Evolutionary conservation across 1,140 invertebrate species (phyloP).

Genomic region (Oscheius sp.): DNA sequence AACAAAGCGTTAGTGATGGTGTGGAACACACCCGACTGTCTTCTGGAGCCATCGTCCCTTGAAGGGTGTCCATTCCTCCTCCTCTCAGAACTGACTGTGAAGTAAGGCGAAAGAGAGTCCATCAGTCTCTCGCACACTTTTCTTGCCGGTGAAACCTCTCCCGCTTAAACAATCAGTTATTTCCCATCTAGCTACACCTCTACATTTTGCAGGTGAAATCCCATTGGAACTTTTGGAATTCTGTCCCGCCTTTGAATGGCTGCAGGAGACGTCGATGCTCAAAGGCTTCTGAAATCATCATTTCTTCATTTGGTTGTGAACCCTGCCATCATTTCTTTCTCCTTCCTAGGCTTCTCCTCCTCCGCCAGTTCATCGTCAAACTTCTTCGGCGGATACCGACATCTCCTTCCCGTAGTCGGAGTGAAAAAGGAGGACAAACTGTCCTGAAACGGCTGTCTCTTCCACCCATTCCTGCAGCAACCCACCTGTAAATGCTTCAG

Average conservation of each 20-base stretch:
- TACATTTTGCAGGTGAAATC: not conserved
- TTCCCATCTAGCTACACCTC: too few species aligned
- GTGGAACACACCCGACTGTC: too few species aligned
- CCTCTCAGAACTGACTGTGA: constrained; percentile 10
- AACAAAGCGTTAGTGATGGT: too few species aligned
- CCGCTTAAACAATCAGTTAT: too few species aligned
- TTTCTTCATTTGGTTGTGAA: not conserved
- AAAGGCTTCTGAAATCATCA: not conserved
- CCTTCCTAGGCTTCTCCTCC: not conserved
- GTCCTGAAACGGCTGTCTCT: too few species aligned
- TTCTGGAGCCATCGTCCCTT: not conserved
- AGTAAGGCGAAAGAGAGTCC: constrained; percentile 15
- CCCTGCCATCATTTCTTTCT: not conserved
- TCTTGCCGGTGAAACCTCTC: not conserved
- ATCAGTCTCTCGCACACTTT: not conserved
- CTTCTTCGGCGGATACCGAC: not conserved
- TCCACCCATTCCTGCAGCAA: too few species aligned
- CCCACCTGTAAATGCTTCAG: not conserved
- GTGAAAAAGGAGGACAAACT: not conserved
- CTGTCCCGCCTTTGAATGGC: not conserved
- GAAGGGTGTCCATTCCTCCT: not conserved
- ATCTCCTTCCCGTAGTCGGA: not conserved
- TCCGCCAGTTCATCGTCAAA: not conserved
- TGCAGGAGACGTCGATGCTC: not conserved
- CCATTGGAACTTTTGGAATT: not conserved